These are phyloP conservation scores for Epistrophe eligans DNA, from an alignment of 2,888 invertebrate genomes.

Conservation along the genomic window DNA sequence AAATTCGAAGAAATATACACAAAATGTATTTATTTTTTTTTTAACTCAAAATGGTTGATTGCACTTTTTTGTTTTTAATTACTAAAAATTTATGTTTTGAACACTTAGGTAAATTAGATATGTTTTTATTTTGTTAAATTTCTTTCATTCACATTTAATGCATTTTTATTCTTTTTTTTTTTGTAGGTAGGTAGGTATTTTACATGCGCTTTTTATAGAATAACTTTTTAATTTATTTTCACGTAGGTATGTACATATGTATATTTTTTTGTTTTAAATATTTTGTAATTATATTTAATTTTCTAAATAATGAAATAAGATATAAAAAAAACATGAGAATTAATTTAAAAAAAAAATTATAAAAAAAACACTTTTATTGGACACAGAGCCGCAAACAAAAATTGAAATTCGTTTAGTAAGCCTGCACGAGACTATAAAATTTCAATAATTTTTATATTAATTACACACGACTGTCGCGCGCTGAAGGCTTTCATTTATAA, in stretches of 20 bases:
- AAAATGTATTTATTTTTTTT: not conserved
- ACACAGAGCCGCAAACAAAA: constrained; percentile 56
- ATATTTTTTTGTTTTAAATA: constrained; percentile 3
- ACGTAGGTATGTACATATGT: not conserved
- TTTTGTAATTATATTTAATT: constrained; percentile 19
- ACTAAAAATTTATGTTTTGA: constrained; percentile 1
- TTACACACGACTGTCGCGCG: constrained; percentile 46
- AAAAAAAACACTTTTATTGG: constrained; percentile 30
- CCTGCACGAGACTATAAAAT: constrained; percentile 70
- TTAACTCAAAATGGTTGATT: constrained; percentile 65
- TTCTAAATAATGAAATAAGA: constrained; percentile 27
- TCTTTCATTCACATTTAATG: constrained; percentile 23
- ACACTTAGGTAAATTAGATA: constrained; percentile 23
- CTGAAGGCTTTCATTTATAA: constrained; percentile 39
- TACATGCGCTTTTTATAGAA: constrained; percentile 39
- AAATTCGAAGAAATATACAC: constrained; percentile 26
- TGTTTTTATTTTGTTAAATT: not conserved
- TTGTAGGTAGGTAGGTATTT: not conserved
- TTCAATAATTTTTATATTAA: constrained; percentile 62
- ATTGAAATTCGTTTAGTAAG: constrained; percentile 52
- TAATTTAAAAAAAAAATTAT: constrained; percentile 12
- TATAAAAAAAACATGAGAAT: not conserved
- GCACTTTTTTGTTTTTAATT: constrained; percentile 19
- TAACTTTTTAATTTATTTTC: not conserved
- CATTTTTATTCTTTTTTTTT: constrained; percentile 26